These are phyloP conservation scores for Thelaira solivaga DNA, from an alignment of 2,888 invertebrate species.

Conservation along the genomic window DNA sequence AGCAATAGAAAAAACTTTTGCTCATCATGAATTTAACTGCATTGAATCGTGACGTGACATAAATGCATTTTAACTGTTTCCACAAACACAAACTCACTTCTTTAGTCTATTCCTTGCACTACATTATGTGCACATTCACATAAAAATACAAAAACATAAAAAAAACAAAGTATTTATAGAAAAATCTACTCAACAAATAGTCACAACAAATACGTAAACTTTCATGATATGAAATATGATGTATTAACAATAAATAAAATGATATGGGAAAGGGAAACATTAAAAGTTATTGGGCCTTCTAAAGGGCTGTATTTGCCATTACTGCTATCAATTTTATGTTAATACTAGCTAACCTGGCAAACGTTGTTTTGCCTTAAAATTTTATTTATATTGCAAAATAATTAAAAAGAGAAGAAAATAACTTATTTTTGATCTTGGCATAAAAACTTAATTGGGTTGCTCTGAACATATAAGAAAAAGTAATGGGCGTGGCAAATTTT, in stretches of 20 bases:
- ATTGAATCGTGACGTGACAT: conserved; percentile 23
- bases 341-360: too few relatives aligned
- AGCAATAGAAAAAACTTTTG: neutral
- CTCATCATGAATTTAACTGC: neutral
- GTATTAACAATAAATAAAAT: conserved; percentile 27
- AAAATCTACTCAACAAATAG: conserved; percentile 11
- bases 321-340: too few relatives aligned
- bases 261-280: neutral
- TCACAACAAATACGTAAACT: neutral
- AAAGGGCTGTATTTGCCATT: too few relatives aligned
- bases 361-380: too few relatives aligned
- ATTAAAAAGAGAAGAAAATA: too few relatives aligned
- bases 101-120: neutral
- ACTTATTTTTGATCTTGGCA: too few relatives aligned
- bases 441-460: too few relatives aligned
- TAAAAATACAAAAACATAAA: neutral
- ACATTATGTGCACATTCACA: neutral
- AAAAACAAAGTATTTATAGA: neutral
- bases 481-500: too few relatives aligned
- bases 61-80: conserved; percentile 20
- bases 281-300: too few relatives aligned
- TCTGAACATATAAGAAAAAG: too few relatives aligned
- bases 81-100: neutral
- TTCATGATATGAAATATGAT: neutral
- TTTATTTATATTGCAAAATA: too few relatives aligned